Base-by-base conservation (phyloP, 2,888 invertebrate genomes). In the Biston stratarius region DNA sequence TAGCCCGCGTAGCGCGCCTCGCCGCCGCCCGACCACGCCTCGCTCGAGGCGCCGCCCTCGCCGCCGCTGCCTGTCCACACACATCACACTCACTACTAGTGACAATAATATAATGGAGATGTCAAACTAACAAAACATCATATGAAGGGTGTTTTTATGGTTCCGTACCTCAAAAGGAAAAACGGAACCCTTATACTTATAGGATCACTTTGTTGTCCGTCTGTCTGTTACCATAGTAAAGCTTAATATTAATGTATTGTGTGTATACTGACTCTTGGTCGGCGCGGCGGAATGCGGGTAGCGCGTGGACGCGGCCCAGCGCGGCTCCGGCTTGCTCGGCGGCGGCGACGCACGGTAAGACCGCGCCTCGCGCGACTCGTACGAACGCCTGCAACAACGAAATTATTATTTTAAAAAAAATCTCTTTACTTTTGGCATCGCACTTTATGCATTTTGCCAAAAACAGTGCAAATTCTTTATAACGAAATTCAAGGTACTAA, bases 341-440 rank as follows among this genome's bases (percentile, higher is more conserved):
- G 93, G 92, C 66, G 93, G 92, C 33, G 92, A 90, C 1, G 91
- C 83, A 1, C 92, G 86, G 79, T 92, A 93, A 61, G 90, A 81
- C 24, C 90, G 84, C 15, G 70, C 78, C 64, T 92, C 93, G 40
- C 92, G 90, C 0, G 91, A 78, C 63, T 93, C 91, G 74, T 91
- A 91, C 48, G 90, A 83, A 3, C 92, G 89, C 47, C 92, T 92
- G 76, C 7, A 67, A 71, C 45, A 14, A 42, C 9, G 6, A 33
- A 49, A 51, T 45, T 38, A 42, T 10, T 44, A 5, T 49, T 36
- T 56, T 33, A 44, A 12, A 47, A 14, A 49, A 49, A 49, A 2
- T 49, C 33, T 8, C 49, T 72, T 24, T 24, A 24, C 24, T 24
- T 24, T 24, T 24, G 3, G 24, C 24, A 24, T 2, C 24, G 24